Evolutionary conservation across 2,113 vertebrate genomes (phyloP).

Genomic region (Heptranchias perlo): DNA sequence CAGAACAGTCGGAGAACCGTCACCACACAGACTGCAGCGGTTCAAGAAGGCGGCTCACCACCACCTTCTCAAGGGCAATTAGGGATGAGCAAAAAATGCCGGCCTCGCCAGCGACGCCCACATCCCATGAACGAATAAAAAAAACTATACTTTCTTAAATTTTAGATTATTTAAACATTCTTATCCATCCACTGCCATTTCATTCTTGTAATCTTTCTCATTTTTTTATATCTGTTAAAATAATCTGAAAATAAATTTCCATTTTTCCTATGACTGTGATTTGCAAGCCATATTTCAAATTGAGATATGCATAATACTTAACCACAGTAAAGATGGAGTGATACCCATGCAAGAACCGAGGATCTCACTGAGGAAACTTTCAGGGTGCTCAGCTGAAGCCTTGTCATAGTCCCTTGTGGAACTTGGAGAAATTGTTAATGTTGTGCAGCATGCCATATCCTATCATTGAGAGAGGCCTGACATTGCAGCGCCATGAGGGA

Average conservation of each 20-base stretch:
- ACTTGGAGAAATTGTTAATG: not conserved
- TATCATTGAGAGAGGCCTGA: not conserved
- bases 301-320: no score
- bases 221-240: not conserved
- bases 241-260: not conserved
- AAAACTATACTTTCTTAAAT: no score
- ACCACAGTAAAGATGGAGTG: not conserved
- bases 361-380: not conserved
- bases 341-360: not conserved
- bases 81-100: no score
- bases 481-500: not conserved
- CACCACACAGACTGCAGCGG: no score
- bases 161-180: not conserved
- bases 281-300: not conserved
- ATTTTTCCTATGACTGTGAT: not conserved
- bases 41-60: no score
- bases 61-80: no score
- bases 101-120: no score
- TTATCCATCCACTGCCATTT: not conserved
- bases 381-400: not conserved
- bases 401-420: not conserved
- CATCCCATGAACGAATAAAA: no score
- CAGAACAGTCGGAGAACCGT: no score
- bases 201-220: not conserved
- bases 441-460: not conserved